These are phyloP conservation scores for Peribatodes rhomboidaria DNA, from an alignment of 2,888 invertebrate genomes.

Conservation along the genomic window DNA sequence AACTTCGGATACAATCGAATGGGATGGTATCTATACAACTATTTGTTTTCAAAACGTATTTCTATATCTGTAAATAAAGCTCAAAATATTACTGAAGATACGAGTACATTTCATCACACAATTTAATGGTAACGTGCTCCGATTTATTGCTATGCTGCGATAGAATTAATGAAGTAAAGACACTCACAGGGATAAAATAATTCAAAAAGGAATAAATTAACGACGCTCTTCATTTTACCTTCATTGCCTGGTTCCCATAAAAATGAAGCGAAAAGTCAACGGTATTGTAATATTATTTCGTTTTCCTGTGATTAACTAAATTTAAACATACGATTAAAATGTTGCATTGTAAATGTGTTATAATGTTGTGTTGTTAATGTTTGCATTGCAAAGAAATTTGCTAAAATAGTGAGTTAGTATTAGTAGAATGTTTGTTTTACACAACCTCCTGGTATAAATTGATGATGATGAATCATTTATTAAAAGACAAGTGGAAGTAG, in stretches of 20 bases:
- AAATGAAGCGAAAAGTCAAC: conserved; percentile 82
- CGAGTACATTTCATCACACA: conserved; percentile 41
- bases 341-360: conserved; percentile 1
- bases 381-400: conserved; percentile 7
- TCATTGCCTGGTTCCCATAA: conserved; percentile 83
- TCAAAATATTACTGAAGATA: conserved; percentile 30
- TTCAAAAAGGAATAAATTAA: conserved; percentile 59
- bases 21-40: conserved; percentile 39
- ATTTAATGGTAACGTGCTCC: conserved; percentile 64
- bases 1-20: conserved; percentile 31
- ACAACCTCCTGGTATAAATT: not conserved
- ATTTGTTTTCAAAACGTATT: conserved; percentile 27
- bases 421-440: not conserved
- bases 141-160: conserved; percentile 58
- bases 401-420: not conserved
- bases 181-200: conserved; percentile 69
- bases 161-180: conserved; percentile 59
- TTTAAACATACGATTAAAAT: not conserved
- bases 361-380: conserved; percentile 2
- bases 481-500: too few species aligned
- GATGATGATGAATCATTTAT: too few species aligned
- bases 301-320: conserved; percentile 18
- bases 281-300: conserved; percentile 50
- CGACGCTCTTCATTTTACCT: conserved; percentile 76
- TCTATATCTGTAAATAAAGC: conserved; percentile 31